Conservation (phyloP, 2,113 vertebrate species). For the Pseudopodoces humilis region DNA sequence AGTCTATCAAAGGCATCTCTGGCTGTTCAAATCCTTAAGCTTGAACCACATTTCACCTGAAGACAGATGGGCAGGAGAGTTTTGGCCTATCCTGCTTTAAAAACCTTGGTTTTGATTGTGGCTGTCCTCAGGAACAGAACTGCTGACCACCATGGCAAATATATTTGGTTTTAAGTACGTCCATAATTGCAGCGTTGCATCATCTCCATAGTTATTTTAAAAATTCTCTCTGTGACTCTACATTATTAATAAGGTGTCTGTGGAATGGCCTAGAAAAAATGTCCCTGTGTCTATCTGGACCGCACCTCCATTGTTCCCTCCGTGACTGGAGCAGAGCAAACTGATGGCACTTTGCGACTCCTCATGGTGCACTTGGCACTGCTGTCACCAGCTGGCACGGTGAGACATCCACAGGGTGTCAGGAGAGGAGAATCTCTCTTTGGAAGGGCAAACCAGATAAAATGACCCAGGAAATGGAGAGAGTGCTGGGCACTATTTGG, state of each 20-base stretch:
- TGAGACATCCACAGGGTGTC: not conserved
- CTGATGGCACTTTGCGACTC: not conserved
- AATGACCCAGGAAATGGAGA: not conserved
- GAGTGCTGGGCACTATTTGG: not conserved
- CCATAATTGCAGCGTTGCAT: not conserved
- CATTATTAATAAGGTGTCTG: conserved; percentile 58
- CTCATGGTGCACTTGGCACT: not conserved
- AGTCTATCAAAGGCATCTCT: not conserved
- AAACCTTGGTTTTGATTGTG: not conserved
- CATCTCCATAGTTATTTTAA: conserved; percentile 27
- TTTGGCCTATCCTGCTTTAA: not conserved
- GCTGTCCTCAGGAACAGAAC: not conserved
- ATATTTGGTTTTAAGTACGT: not conserved
- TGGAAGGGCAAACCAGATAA: not conserved
- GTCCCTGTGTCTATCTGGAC: not conserved
- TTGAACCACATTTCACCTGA: not conserved
- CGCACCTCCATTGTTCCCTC: not conserved
- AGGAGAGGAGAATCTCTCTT: not conserved
- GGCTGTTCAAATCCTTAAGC: not conserved
- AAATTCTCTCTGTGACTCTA: conserved; percentile 19
- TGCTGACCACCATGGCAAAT: not conserved
- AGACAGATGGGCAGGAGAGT: not conserved
- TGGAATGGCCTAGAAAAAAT: not conserved
- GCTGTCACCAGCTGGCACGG: not conserved
- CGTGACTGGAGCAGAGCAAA: not conserved